Base-by-base conservation (phyloP, 2,888 invertebrate species). In the Volucella inanis region DNA sequence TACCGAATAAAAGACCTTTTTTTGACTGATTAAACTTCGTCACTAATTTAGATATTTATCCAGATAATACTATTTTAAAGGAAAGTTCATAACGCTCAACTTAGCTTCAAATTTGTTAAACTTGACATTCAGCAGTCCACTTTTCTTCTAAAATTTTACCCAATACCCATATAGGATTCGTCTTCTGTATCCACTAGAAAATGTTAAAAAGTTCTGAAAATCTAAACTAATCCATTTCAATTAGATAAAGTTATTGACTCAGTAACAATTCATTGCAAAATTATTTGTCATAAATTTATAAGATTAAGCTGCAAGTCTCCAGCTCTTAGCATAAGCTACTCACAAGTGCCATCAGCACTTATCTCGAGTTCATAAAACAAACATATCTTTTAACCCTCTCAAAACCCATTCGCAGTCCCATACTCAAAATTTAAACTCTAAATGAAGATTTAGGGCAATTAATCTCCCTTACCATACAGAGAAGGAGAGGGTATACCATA, bases 241-340 rank as follows among this genome's bases (percentile, higher is more conserved):
- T 55, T 41, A 15, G 45, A 64, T 47, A 68, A 68, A 57, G 64
- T 75, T 54, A 74, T 80, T 67, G 62, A 74, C 75, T 78, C 62
- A 22, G 57, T 83, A 55, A 31, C 6, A 31, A 83, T 77, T 77
- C 62, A 82, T 70, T 64, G 50, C 62, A 12, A 79, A 79, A 85
- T 76, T 76, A 85, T 80, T 85, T 72, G 85, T 81, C 76, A 85
- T 85, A 85, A 85, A 85, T 85, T 81, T 57, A 71, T 71, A 67
- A 85, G 80, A 72, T 72, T 80, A 76, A 76, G 67, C 71, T 76
- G 59, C 75, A 52, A 68, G 54, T 65, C 50, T 65, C 15, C 49
- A 52, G 65, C 68, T 62, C 59, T 65, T 49, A 38, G 31, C 68
- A 57, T 54, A 75, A 75, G 62, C 61, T 62, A 71, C 43, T 55